Evolutionary conservation across 2,888 invertebrate genomes (phyloP).

Genomic region (Conchocele bisecta): DNA sequence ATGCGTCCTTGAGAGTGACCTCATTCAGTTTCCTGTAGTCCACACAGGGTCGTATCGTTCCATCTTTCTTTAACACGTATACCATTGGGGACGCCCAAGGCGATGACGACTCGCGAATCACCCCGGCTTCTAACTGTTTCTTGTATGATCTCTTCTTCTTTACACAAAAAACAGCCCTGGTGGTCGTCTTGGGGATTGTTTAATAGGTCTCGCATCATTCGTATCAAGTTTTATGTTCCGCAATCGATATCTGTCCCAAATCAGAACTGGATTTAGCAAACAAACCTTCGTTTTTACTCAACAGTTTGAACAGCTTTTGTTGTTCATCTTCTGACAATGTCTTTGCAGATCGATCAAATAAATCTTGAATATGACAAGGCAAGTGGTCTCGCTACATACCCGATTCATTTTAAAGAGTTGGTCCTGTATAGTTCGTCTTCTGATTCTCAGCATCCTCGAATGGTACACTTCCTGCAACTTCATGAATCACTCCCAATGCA

Average conservation of each 20-base stretch:
- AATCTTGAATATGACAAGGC: not conserved
- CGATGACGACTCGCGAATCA: constrained; percentile 1
- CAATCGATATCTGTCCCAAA: not conserved
- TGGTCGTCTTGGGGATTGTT: constrained; percentile 2
- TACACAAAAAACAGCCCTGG: not conserved
- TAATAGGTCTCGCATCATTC: not conserved
- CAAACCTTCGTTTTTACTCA: not conserved
- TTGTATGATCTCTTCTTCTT: constrained; percentile 8
- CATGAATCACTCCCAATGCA: constrained; percentile 3
- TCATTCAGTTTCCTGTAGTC: constrained; percentile 47
- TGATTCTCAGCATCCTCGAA: too few relatives aligned
- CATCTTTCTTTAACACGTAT: not conserved
- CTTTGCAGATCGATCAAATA: not conserved
- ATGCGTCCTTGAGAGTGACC: constrained; percentile 23
- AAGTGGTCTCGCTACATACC: too few relatives aligned
- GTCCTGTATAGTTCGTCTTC: too few relatives aligned
- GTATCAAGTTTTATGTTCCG: constrained; percentile 5
- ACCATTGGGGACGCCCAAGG: constrained; percentile 4
- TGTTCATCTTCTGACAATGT: not conserved
- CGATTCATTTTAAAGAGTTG: too few relatives aligned
- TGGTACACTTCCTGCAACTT: not conserved
- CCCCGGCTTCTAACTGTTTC: constrained; percentile 2
- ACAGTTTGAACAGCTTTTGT: not conserved
- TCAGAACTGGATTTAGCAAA: not conserved
- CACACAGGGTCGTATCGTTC: constrained; percentile 29